Evolutionary conservation across 2,113 vertebrate species (phyloP), one percentile per base, ranked within the genome.

Genomic region (Larimichthys crocea): DNA sequence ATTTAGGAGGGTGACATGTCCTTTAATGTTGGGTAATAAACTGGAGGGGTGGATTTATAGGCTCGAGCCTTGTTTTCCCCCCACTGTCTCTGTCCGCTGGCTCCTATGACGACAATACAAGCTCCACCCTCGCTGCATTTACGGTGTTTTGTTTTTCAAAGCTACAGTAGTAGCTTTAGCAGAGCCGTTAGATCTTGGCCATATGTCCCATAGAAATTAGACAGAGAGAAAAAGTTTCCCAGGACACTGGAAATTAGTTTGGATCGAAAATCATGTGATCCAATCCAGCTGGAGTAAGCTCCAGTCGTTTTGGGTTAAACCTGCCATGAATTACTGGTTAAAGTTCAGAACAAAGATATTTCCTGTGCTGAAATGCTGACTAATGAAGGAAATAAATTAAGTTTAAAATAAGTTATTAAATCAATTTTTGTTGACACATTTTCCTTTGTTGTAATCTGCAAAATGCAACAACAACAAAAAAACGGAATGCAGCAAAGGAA

Each of bases 1-100:
- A 94, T 94, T 94, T 93, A 92, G 70, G 86, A 90, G 77, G 88
- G 82, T 89, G 91, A 89, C 91, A 88, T 87, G 89, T 92, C 88
- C 87, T 92, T 89, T 94, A 94, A 91, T 92, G 89, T 88, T 83
- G 78, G 68, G 90, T 78, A 86, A 86, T 92, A 93, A 94, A 93
- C 90, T 79, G 83, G 76, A 90, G 83, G 76, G 76, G 76, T 86
- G 89, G 85, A 93, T 92, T 94, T 92, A 93, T 88, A 76, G 88
- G 83, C 66, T 44, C 68, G 62, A 62, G 83, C 74, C 87, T 86
- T 82, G 80, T 86, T 76, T 72, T 72, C 50, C 75, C 85, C 76
- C 62, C 63, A 53, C 86, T 73, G 81, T 79, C 74, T 89, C 78
- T 82, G 81, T 86, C 80, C 61, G 7, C 60, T 76, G 80, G 80